A percentile compares a stretch with the other conserved stretches of the same genome.
phyloP scores from a whole-genome alignment of 2,888 invertebrate species.

The Alcis repandata region DNA sequence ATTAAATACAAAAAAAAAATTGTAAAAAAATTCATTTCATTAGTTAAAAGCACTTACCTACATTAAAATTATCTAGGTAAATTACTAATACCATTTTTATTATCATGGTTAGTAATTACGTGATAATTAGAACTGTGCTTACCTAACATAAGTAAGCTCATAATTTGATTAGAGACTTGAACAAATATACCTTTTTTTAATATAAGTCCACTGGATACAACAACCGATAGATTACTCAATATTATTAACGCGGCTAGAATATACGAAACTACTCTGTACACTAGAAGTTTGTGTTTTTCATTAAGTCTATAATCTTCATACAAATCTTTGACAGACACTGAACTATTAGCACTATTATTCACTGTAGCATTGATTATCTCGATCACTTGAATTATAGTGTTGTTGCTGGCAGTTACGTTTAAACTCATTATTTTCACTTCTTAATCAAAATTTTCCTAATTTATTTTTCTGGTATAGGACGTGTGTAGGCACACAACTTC shows the following conservation, averaged over 20 bases:
- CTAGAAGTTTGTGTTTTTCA: slow-evolving; percentile 74
- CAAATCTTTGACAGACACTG: slow-evolving; percentile 64
- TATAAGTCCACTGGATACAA: slow-evolving; percentile 89
- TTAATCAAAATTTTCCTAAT: not conserved
- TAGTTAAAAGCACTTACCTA: no score
- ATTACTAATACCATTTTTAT: no score
- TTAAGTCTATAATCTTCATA: slow-evolving; percentile 70
- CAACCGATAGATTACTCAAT: slow-evolving; percentile 87
- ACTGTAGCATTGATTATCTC: slow-evolving; percentile 39
- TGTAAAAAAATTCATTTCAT: no score
- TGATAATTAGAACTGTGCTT: no score
- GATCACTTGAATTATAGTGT: slow-evolving; percentile 7
- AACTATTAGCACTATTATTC: slow-evolving; percentile 66
- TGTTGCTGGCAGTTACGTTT: slow-evolving; percentile 10
- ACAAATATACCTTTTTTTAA: slow-evolving; percentile 84
- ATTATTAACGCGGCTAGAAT: slow-evolving; percentile 85
- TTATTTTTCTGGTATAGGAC: not conserved
- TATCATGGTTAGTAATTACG: no score
- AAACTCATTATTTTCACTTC: slow-evolving; percentile 18
- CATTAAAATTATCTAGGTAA: no score
- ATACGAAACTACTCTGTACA: slow-evolving; percentile 86
- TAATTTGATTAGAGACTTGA: not conserved
- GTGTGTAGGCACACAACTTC: not conserved
- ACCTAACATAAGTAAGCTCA: no score
- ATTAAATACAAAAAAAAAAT: no score